Evolutionary conservation across 2,888 invertebrate genomes (phyloP).

Genomic region (Herminia tarsipennalis): DNA sequence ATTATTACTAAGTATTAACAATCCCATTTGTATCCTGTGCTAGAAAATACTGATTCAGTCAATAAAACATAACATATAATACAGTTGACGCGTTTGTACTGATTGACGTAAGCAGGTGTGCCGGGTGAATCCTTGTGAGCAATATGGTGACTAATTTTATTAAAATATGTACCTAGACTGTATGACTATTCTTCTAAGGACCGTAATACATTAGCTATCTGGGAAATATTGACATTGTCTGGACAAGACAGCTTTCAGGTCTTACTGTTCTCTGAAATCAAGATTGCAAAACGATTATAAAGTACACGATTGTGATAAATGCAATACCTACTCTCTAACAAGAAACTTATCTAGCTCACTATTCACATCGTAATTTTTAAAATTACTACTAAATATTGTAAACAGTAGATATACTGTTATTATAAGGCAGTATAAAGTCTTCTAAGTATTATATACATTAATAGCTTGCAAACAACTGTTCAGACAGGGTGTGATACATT

Average conservation of each 20-base stretch:
- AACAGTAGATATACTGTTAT: slow-evolving; percentile 1
- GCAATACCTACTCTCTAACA: slow-evolving; percentile 10
- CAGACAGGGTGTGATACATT: background rate
- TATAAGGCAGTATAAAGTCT: slow-evolving; percentile 22
- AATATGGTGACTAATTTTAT: slow-evolving; percentile 19
- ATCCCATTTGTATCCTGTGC: slow-evolving; percentile 26
- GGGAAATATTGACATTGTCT: too few species aligned
- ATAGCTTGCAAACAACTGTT: slow-evolving; percentile 11
- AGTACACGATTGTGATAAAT: slow-evolving; percentile 4
- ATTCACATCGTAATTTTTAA: too few species aligned
- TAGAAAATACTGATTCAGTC: slow-evolving; percentile 42
- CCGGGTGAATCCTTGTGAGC: slow-evolving; percentile 28
- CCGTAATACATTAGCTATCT: too few species aligned
- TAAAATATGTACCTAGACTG: slow-evolving; percentile 14
- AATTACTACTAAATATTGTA: too few species aligned
- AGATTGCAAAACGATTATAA: background rate
- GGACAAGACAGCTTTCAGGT: too few species aligned
- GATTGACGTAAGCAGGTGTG: slow-evolving; percentile 32
- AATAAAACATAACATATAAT: slow-evolving; percentile 29
- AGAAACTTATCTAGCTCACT: slow-evolving; percentile 8
- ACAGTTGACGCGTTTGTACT: slow-evolving; percentile 29
- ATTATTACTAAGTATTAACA: slow-evolving; percentile 9
- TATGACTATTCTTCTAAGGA: slow-evolving; percentile 17
- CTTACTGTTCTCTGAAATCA: too few species aligned
- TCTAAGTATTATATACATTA: slow-evolving; percentile 11